Percentiles rank a stretch among this genome's conserved stretches.
Conservation (phyloP, 1,140 invertebrate genomes). For the Paracyclopina nana region DNA sequence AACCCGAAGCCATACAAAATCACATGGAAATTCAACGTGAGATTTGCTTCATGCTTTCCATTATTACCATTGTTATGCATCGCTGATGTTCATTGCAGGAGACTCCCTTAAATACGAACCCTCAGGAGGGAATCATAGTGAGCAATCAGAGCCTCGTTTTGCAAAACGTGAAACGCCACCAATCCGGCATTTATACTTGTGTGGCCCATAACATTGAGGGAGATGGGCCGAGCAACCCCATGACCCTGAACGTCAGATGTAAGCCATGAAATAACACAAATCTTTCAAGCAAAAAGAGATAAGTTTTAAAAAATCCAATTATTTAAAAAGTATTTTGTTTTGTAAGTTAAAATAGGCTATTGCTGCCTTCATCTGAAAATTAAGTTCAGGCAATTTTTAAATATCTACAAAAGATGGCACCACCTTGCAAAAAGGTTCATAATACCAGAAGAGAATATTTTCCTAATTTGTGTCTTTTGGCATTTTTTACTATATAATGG, state of each 20-base stretch:
- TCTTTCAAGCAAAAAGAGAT: too few relatives aligned
- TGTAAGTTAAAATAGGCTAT: too few relatives aligned
- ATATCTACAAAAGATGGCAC: too few relatives aligned
- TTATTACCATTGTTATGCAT: not conserved
- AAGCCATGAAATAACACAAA: conserved; percentile 29
- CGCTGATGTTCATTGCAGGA: not conserved
- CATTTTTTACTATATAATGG: too few relatives aligned
- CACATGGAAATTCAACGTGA: conserved; percentile 12
- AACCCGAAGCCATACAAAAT: conserved; percentile 16
- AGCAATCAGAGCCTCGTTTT: conserved; percentile 8
- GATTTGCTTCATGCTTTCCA: not conserved
- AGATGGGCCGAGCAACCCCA: conserved; percentile 54
- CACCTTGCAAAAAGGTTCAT: too few relatives aligned
- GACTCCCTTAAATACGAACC: not conserved
- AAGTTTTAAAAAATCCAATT: too few relatives aligned
- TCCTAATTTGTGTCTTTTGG: too few relatives aligned
- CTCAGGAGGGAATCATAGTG: conserved; percentile 1
- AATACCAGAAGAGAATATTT: too few relatives aligned
- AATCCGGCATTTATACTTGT: conserved; percentile 55
- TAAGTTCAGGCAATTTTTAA: too few relatives aligned
- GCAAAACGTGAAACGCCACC: conserved; percentile 1
- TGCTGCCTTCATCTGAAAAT: too few relatives aligned
- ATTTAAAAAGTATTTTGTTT: too few relatives aligned
- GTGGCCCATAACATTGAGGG: conserved; percentile 59
- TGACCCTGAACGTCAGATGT: conserved; percentile 67